These are phyloP conservation scores for Conus betulinus DNA, from an alignment of 1,140 invertebrate species.

Conservation along the genomic window DNA sequence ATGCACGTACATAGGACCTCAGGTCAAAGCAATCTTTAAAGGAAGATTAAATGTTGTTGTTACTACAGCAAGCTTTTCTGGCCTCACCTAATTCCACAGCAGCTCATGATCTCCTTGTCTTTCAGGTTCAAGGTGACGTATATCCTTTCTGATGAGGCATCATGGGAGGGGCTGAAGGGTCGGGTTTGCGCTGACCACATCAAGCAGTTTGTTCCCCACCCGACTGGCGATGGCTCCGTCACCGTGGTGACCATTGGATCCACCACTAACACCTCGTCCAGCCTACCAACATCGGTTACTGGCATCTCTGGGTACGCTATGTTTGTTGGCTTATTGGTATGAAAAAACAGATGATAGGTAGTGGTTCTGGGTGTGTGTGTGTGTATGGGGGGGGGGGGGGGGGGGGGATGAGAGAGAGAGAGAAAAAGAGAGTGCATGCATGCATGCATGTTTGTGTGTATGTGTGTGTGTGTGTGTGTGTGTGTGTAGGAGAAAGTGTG, in stretches of 20 bases:
- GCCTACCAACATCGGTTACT: neutral
- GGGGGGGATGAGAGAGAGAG: too few species aligned
- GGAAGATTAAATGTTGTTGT: too few species aligned
- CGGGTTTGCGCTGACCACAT: constrained; percentile 58
- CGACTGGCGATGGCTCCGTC: constrained; percentile 21
- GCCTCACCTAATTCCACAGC: too few species aligned
- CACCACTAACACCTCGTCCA: neutral
- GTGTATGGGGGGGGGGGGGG: neutral
- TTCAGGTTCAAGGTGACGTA: constrained; percentile 63
- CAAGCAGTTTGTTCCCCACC: constrained; percentile 46
- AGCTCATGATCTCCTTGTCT: too few species aligned
- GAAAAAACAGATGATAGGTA: too few species aligned
- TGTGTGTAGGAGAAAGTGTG: neutral
- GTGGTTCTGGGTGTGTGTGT: neutral
- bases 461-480: constrained; percentile 25
- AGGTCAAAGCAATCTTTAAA: too few species aligned
- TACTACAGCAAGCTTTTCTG: too few species aligned
- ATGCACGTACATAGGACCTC: too few species aligned
- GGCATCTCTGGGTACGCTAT: neutral
- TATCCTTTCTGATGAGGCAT: constrained; percentile 60
- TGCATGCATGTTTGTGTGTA: constrained; percentile 11
- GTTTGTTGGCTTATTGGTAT: neutral
- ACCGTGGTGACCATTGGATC: neutral
- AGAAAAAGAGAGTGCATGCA: neutral
- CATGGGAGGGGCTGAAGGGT: constrained; percentile 62